Evolutionary conservation across 2,797 vertebrate genomes (phyloP).

Genomic region (Lateolabrax maculatus): DNA sequence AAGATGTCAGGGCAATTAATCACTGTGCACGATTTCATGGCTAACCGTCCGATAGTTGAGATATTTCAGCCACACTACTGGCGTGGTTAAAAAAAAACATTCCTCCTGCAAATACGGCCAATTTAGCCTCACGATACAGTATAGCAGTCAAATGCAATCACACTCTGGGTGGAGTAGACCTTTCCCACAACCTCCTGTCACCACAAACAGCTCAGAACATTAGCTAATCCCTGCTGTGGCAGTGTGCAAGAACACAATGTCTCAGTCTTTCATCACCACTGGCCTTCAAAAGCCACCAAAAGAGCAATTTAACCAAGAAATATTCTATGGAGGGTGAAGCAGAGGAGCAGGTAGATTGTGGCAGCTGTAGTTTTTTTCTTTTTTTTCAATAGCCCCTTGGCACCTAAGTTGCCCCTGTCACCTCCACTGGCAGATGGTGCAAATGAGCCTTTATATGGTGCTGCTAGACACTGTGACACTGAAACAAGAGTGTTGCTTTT

Average conservation of each 20-base stretch:
- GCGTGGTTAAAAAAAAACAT: not conserved
- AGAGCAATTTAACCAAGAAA: conserved; percentile 43
- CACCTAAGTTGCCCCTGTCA: conserved; percentile 48
- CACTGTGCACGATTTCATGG: not conserved
- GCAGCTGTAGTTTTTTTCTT: conserved; percentile 45
- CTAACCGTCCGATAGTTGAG: not conserved
- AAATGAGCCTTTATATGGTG: conserved; percentile 68
- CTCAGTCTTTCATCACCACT: conserved; percentile 38
- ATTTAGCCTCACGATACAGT: conserved; percentile 7
- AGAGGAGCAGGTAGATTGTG: conserved; percentile 44
- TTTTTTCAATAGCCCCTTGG: conserved; percentile 44
- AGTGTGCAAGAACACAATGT: conserved; percentile 31
- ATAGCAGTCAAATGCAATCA: conserved; percentile 35
- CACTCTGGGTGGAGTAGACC: conserved; percentile 39
- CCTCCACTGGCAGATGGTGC: conserved; percentile 71
- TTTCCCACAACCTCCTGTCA: conserved; percentile 49
- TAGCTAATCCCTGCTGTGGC: conserved; percentile 47
- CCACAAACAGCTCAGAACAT: conserved; percentile 38
- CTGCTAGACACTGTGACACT: conserved; percentile 36
- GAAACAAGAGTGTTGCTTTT: conserved; percentile 47
- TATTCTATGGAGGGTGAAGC: conserved; percentile 29
- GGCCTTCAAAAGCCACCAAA: conserved; percentile 46
- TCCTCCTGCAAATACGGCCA: not conserved
- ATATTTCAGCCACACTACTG: not conserved
- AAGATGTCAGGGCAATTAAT: not conserved